Percentiles rank a stretch among this genome's conserved stretches.
phyloP scores from a whole-genome alignment of 2,797 vertebrate genomes.

The Coregonus suidteri region DNA sequence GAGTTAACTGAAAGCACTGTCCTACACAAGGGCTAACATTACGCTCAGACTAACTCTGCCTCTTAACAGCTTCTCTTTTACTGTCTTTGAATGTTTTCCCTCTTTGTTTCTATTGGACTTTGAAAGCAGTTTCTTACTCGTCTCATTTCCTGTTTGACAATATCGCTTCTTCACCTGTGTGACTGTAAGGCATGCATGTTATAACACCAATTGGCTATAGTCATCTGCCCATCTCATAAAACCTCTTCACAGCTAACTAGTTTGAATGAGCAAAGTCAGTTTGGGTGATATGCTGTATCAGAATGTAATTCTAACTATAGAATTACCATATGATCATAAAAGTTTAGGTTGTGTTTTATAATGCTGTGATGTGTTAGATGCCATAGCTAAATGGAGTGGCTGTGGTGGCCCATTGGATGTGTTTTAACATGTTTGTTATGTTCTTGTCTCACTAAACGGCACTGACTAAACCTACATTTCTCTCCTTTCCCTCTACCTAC shows the following conservation, averaged over 20 bases:
- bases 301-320: not conserved
- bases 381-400: not conserved
- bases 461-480: constrained; percentile 18
- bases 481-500: not conserved
- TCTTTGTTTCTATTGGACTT: constrained; percentile 1
- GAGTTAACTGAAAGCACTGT: not conserved
- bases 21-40: not conserved
- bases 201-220: constrained; percentile 6
- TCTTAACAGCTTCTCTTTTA: not conserved
- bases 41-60: not conserved
- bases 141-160: not conserved
- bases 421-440: constrained; percentile 41
- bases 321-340: not conserved
- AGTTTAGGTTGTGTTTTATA: not conserved
- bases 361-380: constrained; percentile 9
- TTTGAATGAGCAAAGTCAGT: constrained; percentile 3
- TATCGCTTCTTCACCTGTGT: constrained; percentile 11
- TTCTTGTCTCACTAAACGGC: constrained; percentile 31
- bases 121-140: not conserved
- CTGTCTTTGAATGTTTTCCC: not conserved
- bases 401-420: constrained; percentile 8
- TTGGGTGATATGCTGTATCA: not conserved
- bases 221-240: not conserved
- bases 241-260: not conserved
- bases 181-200: constrained; percentile 27